These are phyloP conservation scores for Nannospalax galili DNA, from an alignment of 2,113 vertebrate genomes.

Conservation along the genomic window DNA sequence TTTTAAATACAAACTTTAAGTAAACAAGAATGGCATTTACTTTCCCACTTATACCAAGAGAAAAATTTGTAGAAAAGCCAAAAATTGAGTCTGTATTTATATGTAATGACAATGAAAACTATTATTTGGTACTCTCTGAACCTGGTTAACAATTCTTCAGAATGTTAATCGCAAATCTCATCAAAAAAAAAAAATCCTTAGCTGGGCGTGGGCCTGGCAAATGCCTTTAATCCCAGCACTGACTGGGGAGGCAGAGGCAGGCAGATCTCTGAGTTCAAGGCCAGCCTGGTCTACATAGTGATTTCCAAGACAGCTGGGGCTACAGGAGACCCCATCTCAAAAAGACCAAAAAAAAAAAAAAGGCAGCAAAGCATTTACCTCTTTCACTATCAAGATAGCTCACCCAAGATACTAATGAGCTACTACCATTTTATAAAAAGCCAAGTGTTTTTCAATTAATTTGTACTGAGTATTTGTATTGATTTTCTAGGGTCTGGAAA, in stretches of 20 bases:
- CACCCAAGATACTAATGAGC: too few relatives aligned
- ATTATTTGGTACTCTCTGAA: constrained; percentile 1
- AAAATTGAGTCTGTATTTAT: too few relatives aligned
- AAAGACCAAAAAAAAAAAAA: too few relatives aligned
- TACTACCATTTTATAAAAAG: too few relatives aligned
- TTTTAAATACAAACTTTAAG: neutral
- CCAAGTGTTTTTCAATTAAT: neutral
- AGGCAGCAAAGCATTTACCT: too few relatives aligned
- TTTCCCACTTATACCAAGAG: neutral
- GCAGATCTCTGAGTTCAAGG: neutral
- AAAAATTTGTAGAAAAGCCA: neutral
- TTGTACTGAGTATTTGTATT: neutral
- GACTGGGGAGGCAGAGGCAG: neutral
- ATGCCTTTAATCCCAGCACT: neutral
- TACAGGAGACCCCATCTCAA: too few relatives aligned
- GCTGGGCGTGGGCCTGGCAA: neutral
- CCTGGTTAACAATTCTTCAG: neutral
- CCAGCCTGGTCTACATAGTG: neutral
- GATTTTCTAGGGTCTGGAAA: neutral
- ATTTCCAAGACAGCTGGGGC: too few relatives aligned
- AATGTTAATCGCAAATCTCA: neutral
- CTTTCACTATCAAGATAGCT: too few relatives aligned
- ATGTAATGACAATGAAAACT: too few relatives aligned
- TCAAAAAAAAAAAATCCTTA: constrained; percentile 7
- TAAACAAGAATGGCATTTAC: neutral